Conservation (phyloP, 2,113 vertebrate species). For the Petaurus breviceps region DNA sequence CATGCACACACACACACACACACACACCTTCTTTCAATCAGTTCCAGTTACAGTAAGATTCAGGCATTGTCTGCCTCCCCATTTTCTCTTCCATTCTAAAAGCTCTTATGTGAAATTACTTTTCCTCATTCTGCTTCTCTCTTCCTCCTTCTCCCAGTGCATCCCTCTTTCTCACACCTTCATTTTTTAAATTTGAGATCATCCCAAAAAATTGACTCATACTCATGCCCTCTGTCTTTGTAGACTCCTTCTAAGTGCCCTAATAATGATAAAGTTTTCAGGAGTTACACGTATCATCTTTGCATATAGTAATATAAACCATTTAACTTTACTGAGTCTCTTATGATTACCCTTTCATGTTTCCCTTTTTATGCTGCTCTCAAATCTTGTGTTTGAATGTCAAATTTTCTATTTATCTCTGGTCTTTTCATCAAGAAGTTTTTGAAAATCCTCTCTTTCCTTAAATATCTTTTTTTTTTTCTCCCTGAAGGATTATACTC, state of each 20-base stretch:
- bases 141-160: not conserved
- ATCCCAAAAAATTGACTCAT: not conserved
- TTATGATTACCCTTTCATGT: not conserved
- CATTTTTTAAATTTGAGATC: not conserved
- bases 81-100: not conserved
- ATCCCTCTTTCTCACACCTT: not conserved
- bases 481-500: not conserved
- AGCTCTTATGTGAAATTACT: not conserved
- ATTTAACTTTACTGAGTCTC: not conserved
- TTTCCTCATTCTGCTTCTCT: too few species aligned
- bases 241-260: not conserved
- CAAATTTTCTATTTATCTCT: not conserved
- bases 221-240: not conserved
- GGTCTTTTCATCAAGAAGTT: not conserved
- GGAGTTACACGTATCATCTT: not conserved
- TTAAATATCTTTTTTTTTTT: not conserved
- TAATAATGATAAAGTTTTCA: not conserved
- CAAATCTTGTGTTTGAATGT: not conserved
- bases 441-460: not conserved
- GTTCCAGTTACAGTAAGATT: not conserved
- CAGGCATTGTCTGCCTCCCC: not conserved
- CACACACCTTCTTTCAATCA: not conserved
- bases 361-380: not conserved
- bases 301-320: not conserved
- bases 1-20: too few species aligned